Base-by-base conservation (phyloP, 2,113 vertebrate species). In the Ciconia boyciana region DNA sequence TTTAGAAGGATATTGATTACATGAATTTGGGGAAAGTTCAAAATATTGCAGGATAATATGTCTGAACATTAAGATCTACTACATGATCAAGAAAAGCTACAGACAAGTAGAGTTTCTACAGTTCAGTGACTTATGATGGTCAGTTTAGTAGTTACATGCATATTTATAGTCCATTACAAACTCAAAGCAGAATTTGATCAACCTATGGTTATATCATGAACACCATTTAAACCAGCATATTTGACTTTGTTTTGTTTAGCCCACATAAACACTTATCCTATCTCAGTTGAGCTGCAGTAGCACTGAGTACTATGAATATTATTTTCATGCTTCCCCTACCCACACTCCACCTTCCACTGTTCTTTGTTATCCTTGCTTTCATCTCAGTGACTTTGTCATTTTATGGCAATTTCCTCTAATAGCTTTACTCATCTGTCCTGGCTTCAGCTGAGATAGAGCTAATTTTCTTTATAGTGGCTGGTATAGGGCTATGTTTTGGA, bases 91-190 rank as follows among this genome's bases (percentile, higher is more conserved):
- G 64, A 66, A 69, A 69, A 2, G 1, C 20, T 60, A 62, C 6
- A 57, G 29, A 51, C 13, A 80, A 70, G 22, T 20, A 48, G 19
- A 49, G 24, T 48, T 68, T 55, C 49, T 39, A 16, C 16, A 80
- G 16, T 11, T 52, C 57, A 43, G 20, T 44, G 48, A 68, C 9
- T 82, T n/a, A 5, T 0, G 0, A 39, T 34, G 14, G 34, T 60
- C 52, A 76, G 17, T 55, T 95, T 29, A 82, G 51, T 41, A 62
- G 7, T 19, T 61, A 36, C 13, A 31, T 28, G 3, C 7, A 9
- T 22, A 55, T 54, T 71, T 83, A 68, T 2, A 86, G 52, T 29
- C 10, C n/a, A 31, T 29, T 39, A 21, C 29, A 79, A 88, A 80
- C 22, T 55, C 51, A 71, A 58, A 88, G 28, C 14, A 68, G 21